phyloP scores from a whole-genome alignment of 2,888 invertebrate genomes.

The Pristionchus mayeri region DNA sequence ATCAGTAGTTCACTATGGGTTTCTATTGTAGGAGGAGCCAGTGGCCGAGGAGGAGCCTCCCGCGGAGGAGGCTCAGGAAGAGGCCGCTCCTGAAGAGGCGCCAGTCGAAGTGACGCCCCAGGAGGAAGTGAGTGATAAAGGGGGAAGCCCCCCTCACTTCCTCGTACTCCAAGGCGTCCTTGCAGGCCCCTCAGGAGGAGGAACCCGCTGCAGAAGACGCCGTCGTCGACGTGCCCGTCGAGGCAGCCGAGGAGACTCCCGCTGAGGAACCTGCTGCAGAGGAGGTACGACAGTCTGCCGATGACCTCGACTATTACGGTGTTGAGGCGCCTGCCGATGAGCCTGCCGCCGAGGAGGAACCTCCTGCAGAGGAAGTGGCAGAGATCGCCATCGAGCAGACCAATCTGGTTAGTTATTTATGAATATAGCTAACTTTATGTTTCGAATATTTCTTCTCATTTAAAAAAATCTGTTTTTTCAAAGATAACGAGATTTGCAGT shows the following conservation, averaged over 20 bases:
- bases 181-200: conserved; percentile 48
- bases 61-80: conserved; percentile 50
- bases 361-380: conserved; percentile 49
- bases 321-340: conserved; percentile 52
- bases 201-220: conserved; percentile 43
- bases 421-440: background rate
- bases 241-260: conserved; percentile 50
- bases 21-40: conserved; percentile 55
- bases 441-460: background rate
- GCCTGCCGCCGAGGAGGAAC: conserved; percentile 50
- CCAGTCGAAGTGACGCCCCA: conserved; percentile 44
- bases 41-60: conserved; percentile 55
- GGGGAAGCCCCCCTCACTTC: background rate
- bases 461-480: background rate
- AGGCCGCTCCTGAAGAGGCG: conserved; percentile 53
- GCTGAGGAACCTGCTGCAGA: conserved; percentile 52
- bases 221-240: too few relatives aligned
- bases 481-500: background rate
- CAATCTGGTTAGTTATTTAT: background rate
- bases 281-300: conserved; percentile 32
- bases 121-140: background rate
- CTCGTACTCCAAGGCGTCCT: background rate
- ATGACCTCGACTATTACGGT: conserved; percentile 50
- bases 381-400: conserved; percentile 50
- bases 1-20: too few relatives aligned